Conservation (phyloP, 1,140 invertebrate species). For the Calephelis virginiensis region DNA sequence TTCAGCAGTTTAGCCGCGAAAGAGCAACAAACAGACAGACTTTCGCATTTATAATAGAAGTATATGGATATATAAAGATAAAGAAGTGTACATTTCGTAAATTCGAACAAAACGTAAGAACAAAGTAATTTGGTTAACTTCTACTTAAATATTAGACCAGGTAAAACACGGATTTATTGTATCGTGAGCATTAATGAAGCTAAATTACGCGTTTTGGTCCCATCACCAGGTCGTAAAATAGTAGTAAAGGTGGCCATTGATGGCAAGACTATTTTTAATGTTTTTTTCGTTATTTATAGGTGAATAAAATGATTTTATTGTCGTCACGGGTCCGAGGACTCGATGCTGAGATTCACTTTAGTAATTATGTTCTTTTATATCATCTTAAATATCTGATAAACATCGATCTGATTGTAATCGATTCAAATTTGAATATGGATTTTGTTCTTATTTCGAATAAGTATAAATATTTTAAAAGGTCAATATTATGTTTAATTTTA, state of each 20-base stretch:
- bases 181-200: conserved; percentile 60
- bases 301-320: conserved; percentile 38
- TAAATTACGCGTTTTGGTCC: conserved; percentile 63
- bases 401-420: conserved; percentile 14
- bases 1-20: no score
- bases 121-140: neutral
- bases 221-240: conserved; percentile 63
- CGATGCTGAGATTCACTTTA: conserved; percentile 25
- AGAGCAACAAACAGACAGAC: no score
- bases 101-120: no score
- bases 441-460: no score
- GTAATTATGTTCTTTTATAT: conserved; percentile 1
- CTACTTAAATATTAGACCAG: conserved; percentile 18
- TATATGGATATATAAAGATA: no score
- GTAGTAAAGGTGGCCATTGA: conserved; percentile 63
- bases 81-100: no score
- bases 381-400: neutral
- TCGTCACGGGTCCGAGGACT: conserved; percentile 47
- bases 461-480: no score
- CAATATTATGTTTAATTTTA: no score
- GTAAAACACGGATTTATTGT: conserved; percentile 63
- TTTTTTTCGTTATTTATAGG: conserved; percentile 74
- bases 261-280: conserved; percentile 55
- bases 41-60: no score
- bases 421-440: conserved; percentile 14